Percentiles rank a stretch among this genome's conserved stretches.
These are phyloP conservation scores for Hylaeus volcanicus DNA, from an alignment of 1,140 invertebrate genomes.

Conservation along the genomic window DNA sequence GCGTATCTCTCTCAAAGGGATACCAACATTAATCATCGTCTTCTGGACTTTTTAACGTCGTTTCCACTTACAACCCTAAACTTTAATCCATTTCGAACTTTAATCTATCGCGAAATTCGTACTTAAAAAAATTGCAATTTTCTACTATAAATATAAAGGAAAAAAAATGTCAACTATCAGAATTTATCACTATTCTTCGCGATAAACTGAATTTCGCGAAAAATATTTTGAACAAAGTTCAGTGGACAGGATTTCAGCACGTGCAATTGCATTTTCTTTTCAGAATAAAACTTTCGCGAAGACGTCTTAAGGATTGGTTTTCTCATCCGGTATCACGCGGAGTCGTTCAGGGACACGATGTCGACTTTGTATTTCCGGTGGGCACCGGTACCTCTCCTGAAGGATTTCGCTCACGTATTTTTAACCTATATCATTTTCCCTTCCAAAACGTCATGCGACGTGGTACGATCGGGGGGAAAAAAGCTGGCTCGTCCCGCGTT, in stretches of 20 bases:
- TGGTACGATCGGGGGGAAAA: conserved; percentile 29
- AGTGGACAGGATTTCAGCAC: too few species aligned
- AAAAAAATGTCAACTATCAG: too few species aligned
- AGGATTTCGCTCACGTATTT: conserved; percentile 71
- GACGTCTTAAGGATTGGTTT: not conserved
- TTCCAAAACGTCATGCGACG: conserved; percentile 57
- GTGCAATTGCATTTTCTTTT: not conserved
- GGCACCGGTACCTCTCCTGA: conserved; percentile 42
- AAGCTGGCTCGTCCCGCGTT: conserved; percentile 28
- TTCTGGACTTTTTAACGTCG: not conserved
- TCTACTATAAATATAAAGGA: too few species aligned
- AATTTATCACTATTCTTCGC: too few species aligned
- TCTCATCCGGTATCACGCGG: conserved; percentile 17
- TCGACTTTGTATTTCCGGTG: conserved; percentile 59
- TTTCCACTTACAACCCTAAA: not conserved
- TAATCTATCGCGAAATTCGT: too few species aligned
- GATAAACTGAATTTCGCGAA: too few species aligned
- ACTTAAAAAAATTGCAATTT: too few species aligned
- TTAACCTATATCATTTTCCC: conserved; percentile 71
- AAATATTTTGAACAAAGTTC: not conserved
- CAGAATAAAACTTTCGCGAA: not conserved
- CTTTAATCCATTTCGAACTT: not conserved
- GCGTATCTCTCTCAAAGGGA: not conserved
- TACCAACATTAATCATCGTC: conserved; percentile 12
- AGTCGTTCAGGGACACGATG: conserved; percentile 49